phyloP scores from a whole-genome alignment of 2,888 invertebrate species.

The Lycocerus yunnanus region DNA sequence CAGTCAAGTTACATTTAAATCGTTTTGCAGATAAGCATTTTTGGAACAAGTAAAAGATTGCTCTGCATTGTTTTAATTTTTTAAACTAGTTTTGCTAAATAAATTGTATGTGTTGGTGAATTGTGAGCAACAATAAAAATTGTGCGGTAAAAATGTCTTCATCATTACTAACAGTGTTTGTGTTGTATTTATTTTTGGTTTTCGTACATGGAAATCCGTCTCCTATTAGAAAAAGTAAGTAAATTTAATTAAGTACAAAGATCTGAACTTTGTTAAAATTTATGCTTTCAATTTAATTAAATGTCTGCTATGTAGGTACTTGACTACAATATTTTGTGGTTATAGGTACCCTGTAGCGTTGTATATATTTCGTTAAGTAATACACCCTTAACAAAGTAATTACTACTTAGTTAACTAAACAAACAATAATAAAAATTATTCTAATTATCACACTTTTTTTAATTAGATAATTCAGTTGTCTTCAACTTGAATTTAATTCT shows the following conservation, averaged over 20 bases:
- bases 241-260: not conserved
- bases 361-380: not conserved
- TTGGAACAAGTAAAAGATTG: not conserved
- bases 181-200: not conserved
- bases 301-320: not conserved
- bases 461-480: not conserved
- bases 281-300: not conserved
- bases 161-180: not conserved
- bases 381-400: not conserved
- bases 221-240: conserved; percentile 40
- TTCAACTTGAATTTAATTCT: not conserved
- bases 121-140: not conserved
- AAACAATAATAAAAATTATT: not conserved
- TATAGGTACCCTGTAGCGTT: not conserved
- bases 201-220: conserved; percentile 34
- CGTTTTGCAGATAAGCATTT: not conserved
- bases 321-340: not conserved
- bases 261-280: not conserved
- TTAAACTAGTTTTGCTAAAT: not conserved
- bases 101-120: not conserved
- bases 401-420: not conserved
- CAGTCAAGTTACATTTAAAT: not conserved
- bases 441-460: not conserved
- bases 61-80: not conserved
- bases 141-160: not conserved